Base-by-base conservation (phyloP, 2,888 invertebrate species). In the Drosophila antonietae region DNA sequence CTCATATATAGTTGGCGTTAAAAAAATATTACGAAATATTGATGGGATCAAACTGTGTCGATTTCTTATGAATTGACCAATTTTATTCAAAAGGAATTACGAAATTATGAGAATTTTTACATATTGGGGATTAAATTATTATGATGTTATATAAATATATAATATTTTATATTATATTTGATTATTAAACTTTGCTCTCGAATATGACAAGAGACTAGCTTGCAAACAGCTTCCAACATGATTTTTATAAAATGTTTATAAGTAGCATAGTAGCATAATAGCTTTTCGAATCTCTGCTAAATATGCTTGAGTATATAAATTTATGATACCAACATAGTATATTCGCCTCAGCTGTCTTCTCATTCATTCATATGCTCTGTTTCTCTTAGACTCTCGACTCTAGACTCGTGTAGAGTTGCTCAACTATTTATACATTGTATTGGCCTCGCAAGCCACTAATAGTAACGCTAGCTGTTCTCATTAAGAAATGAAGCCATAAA, bases 381-480 rank as follows among this genome's bases (percentile, higher is more conserved):
- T 51, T 12, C 18, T 31, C 10, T n/a, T 0, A 7, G 18, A 33
- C 33, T 18, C 20, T 1, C 3, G 18, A 33, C 33, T 33, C 15
- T 2, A 6, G 28, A 28, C 6, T 18, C 12, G 20, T 37, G 7
- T 15, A 2, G 8, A 12, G 31, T 51, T 53, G 37, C 9, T 53
- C 55, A 55, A 28, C 15, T 53, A 53, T 53, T 41, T 41, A 53
- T 53, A 37, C 20, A 37, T 53, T 35, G 33, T 18, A 35, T 37
- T 53, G 37, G 37, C 37, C 20, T 53, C 37, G 20, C 55, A 8
- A 28, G n/a, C 28, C 23, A 28, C n/a, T 41, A n/a, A 28, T 15
- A 55, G 23, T 31, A n/a, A 18, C 28, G 28, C 28, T 31, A 1
- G 12, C 41, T 55, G n/a, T 1, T 23, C 55, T 55, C 41, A 55